Conservation (phyloP, 2,888 invertebrate species). For the Amphipyra tragopoginis region DNA sequence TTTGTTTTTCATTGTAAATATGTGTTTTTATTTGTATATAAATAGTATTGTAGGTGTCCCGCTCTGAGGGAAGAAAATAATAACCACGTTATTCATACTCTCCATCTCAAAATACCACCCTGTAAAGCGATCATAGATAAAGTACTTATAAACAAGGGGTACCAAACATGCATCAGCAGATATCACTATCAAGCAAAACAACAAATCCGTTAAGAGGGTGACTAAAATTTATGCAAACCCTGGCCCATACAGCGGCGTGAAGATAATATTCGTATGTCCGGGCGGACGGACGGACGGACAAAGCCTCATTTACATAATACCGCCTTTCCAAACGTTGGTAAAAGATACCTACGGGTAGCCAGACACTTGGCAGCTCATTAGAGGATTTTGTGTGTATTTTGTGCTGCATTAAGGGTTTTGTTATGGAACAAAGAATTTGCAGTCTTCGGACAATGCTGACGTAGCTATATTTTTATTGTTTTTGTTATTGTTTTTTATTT, state of each 20-base stretch:
- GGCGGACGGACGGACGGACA: constrained; percentile 56
- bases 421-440: background rate
- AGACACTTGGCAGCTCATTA: constrained; percentile 43
- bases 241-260: constrained; percentile 57
- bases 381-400: constrained; percentile 19
- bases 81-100: no score
- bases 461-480: no score
- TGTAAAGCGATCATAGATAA: background rate
- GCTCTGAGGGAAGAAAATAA: no score
- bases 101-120: no score
- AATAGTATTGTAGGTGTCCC: no score
- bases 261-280: constrained; percentile 66
- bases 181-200: constrained; percentile 50
- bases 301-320: constrained; percentile 66
- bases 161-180: constrained; percentile 23
- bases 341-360: constrained; percentile 39
- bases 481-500: no score
- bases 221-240: constrained; percentile 68
- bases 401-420: background rate
- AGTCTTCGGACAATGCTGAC: background rate
- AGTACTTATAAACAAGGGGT: background rate
- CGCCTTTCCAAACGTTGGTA: constrained; percentile 55
- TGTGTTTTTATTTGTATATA: no score
- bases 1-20: no score
- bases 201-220: constrained; percentile 58